Conservation (phyloP, 2,888 invertebrate genomes). For the Allolobophora icterica region DNA sequence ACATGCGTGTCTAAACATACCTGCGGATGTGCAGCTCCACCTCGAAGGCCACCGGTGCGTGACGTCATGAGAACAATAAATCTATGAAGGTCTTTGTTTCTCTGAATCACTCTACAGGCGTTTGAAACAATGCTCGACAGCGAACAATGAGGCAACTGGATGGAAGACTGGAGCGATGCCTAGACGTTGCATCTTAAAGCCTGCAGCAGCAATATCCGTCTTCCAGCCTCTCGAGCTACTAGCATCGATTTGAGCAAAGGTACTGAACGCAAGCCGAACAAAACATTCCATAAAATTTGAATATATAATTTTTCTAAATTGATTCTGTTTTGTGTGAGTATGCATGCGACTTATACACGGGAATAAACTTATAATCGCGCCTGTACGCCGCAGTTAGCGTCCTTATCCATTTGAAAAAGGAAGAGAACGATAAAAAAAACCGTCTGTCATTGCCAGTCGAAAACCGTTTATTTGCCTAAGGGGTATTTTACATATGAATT, state of each 20-base stretch:
- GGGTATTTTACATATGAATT: too few species aligned
- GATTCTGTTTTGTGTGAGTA: background rate
- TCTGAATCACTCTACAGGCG: background rate
- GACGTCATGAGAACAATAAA: background rate
- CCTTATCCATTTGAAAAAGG: too few species aligned
- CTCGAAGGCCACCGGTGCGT: background rate
- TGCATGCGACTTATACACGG: background rate
- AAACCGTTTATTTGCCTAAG: too few species aligned
- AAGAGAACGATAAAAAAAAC: too few species aligned
- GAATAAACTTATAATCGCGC: background rate
- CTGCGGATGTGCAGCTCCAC: background rate
- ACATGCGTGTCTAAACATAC: background rate
- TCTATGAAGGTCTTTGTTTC: background rate
- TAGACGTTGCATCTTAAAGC: background rate
- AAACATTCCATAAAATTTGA: background rate
- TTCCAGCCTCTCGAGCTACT: background rate
- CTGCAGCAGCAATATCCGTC: background rate
- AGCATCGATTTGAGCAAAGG: background rate
- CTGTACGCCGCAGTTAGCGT: too few species aligned
- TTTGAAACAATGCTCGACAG: background rate
- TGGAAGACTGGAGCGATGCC: background rate
- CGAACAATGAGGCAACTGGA: background rate
- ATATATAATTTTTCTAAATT: background rate
- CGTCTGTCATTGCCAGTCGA: too few species aligned
- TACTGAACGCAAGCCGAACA: background rate